Evolutionary conservation across 2,888 invertebrate species (phyloP).

Genomic region (Sussaba pulchella): DNA sequence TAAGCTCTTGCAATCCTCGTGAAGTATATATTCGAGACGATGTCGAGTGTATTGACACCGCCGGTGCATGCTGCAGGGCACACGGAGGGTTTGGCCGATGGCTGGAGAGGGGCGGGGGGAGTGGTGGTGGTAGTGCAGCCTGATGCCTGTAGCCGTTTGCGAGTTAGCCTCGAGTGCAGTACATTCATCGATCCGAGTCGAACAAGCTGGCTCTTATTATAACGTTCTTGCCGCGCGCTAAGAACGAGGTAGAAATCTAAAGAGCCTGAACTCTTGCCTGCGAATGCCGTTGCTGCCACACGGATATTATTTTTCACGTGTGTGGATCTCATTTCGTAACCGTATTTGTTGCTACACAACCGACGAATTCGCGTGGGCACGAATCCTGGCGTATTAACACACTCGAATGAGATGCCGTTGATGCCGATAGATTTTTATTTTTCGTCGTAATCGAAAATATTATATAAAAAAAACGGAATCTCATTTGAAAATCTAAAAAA

Average conservation of each 20-base stretch:
- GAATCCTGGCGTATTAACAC: neutral
- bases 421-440: neutral
- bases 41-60: conserved; percentile 26
- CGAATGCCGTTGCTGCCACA: neutral
- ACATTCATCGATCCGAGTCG: conserved; percentile 51
- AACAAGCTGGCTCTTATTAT: conserved; percentile 28
- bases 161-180: conserved; percentile 34
- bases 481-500: too few relatives aligned
- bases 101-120: neutral
- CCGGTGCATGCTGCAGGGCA: conserved; percentile 16
- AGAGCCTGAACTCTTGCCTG: neutral
- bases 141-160: neutral
- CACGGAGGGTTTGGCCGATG: neutral
- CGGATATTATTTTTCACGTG: neutral
- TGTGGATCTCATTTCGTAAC: conserved; percentile 11
- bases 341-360: neutral
- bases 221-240: conserved; percentile 12
- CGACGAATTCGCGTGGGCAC: conserved; percentile 3
- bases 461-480: too few relatives aligned
- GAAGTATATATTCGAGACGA: conserved; percentile 3
- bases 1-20: neutral
- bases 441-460: too few relatives aligned
- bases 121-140: neutral
- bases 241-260: conserved; percentile 21
- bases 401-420: neutral